phyloP scores from a whole-genome alignment of 2,113 vertebrate genomes.

The Pandion haliaetus region DNA sequence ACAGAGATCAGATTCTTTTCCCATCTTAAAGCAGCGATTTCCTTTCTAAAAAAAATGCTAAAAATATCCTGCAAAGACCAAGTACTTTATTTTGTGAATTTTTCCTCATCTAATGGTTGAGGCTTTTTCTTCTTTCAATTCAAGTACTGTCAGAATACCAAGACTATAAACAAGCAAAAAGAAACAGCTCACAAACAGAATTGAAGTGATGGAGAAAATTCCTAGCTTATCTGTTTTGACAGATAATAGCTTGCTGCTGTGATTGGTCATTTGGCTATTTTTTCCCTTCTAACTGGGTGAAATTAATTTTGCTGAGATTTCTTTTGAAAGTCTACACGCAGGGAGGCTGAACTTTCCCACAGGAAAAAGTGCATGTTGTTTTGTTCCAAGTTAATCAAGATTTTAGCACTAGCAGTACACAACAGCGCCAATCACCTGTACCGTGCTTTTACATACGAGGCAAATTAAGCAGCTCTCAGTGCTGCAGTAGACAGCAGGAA shows the following conservation, averaged over 20 bases:
- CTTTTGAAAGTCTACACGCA: slow-evolving; percentile 33
- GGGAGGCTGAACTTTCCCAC: slow-evolving; percentile 75
- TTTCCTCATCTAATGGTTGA: background rate
- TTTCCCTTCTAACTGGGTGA: slow-evolving; percentile 13
- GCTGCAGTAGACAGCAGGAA: slow-evolving; percentile 74
- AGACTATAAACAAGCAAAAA: background rate
- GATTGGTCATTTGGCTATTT: slow-evolving; percentile 45
- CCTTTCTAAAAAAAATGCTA: background rate
- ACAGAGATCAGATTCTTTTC: background rate
- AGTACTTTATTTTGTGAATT: background rate
- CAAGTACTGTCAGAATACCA: rapidly evolving
- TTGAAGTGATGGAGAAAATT: background rate
- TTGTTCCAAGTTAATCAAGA: slow-evolving; percentile 47
- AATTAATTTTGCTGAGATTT: slow-evolving; percentile 53
- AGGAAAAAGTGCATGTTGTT: slow-evolving; percentile 67
- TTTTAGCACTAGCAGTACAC: slow-evolving; percentile 9
- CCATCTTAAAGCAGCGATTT: background rate
- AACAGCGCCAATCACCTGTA: slow-evolving; percentile 38
- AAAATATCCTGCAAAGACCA: background rate
- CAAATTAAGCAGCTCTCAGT: slow-evolving; percentile 63
- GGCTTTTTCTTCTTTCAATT: background rate
- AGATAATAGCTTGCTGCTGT: slow-evolving; percentile 21
- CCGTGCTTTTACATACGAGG: slow-evolving; percentile 43
- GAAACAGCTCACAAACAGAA: background rate
- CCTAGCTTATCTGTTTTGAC: slow-evolving; percentile 31